Evolutionary conservation across 2,113 vertebrate genomes (phyloP).

Genomic region (Steatornis caripensis): DNA sequence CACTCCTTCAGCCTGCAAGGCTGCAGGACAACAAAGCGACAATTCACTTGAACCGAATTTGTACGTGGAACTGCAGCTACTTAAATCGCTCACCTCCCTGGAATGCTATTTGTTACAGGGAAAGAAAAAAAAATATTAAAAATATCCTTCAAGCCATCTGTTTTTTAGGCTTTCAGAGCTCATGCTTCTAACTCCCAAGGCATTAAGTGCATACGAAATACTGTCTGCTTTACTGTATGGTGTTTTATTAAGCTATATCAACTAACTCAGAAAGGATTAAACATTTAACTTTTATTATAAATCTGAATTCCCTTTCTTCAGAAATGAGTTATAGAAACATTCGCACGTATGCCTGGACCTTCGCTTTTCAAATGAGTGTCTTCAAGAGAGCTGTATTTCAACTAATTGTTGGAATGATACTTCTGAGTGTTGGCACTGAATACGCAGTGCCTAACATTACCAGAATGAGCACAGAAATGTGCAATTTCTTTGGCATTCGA

Average conservation of each 20-base stretch:
- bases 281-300: not conserved
- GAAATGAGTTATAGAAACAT: not conserved
- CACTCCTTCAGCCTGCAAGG: not conserved
- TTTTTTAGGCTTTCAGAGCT: not conserved
- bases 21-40: rapidly evolving
- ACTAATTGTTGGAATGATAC: not conserved
- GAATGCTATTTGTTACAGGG: not conserved
- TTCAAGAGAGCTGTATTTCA: not conserved
- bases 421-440: not conserved
- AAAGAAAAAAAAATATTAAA: not conserved
- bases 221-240: not conserved
- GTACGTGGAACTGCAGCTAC: not conserved
- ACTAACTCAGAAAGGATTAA: not conserved
- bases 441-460: not conserved
- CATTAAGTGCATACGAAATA: not conserved
- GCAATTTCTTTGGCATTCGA: not conserved
- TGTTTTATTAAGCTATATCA: not conserved
- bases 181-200: not conserved
- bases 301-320: not conserved
- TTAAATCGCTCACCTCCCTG: not conserved
- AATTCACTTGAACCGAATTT: rapidly evolving
- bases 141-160: not conserved
- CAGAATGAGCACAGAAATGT: not conserved
- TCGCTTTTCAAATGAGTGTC: not conserved
- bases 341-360: not conserved